Conservation (phyloP, 1,140 invertebrate species). For the Pseudachorutes palmiensis region DNA sequence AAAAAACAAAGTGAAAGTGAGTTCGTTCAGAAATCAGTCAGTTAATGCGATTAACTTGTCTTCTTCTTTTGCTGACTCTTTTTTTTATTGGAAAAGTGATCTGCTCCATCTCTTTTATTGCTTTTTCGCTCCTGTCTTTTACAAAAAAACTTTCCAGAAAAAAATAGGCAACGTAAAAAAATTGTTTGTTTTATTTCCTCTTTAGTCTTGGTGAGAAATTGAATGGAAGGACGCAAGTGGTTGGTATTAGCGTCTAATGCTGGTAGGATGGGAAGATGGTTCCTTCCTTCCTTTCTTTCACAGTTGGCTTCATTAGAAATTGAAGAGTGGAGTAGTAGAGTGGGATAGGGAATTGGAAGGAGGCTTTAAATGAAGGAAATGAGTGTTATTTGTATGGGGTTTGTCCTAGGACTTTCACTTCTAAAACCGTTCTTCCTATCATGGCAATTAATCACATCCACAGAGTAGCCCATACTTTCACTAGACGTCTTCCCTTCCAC, state of each 20-base stretch:
- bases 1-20: slow-evolving; percentile 28
- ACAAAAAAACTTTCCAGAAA: slow-evolving; percentile 25
- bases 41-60: slow-evolving; percentile 38
- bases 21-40: slow-evolving; percentile 36
- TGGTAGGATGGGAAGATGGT: neutral
- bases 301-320: neutral
- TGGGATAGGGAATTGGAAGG: neutral
- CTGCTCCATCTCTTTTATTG: slow-evolving; percentile 37
- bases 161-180: slow-evolving; percentile 16
- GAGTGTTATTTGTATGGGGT: neutral
- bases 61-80: slow-evolving; percentile 35
- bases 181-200: slow-evolving; percentile 27
- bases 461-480: slow-evolving; percentile 33
- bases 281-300: neutral
- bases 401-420: neutral
- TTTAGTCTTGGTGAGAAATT: neutral
- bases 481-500: slow-evolving; percentile 39
- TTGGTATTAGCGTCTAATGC: neutral
- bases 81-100: slow-evolving; percentile 38
- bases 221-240: neutral
- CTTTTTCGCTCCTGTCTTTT: slow-evolving; percentile 21
- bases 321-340: neutral
- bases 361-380: neutral
- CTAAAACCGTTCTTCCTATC: neutral
- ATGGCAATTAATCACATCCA: slow-evolving; percentile 38